Percentiles rank a stretch among this genome's conserved stretches.
These are phyloP conservation scores for Bos javanicus DNA, from an alignment of 2,113 vertebrate genomes.

Conservation along the genomic window DNA sequence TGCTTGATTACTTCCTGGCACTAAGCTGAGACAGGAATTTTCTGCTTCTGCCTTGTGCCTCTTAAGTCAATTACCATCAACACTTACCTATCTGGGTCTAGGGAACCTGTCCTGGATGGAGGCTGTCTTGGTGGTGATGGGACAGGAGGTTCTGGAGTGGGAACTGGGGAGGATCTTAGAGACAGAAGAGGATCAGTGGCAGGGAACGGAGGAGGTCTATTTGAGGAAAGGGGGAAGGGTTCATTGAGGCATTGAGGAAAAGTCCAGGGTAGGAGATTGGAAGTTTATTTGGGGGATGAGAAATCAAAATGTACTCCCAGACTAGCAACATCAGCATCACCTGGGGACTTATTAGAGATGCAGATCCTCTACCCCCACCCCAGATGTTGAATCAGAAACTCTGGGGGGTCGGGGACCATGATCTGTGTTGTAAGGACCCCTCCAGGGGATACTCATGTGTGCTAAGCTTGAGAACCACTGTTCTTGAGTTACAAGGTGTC, in stretches of 20 bases:
- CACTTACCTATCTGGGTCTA: background rate
- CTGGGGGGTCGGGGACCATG: background rate
- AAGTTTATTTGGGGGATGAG: background rate
- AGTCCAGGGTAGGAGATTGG: background rate
- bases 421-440: background rate
- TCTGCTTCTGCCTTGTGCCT: background rate
- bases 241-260: background rate
- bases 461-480: background rate
- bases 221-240: background rate
- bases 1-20: conserved; percentile 22
- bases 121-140: background rate
- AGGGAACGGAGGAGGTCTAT: background rate
- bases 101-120: background rate
- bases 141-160: background rate
- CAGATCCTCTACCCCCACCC: background rate
- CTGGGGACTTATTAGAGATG: background rate
- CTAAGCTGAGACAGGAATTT: conserved; percentile 21
- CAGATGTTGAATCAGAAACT: background rate
- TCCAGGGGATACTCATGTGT: background rate
- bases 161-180: background rate
- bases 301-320: background rate
- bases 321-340: background rate
- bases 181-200: background rate
- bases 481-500: background rate
- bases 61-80: conserved; percentile 21